Base-by-base conservation (phyloP, 2,888 invertebrate species). In the Caenorhabditis japonica region DNA sequence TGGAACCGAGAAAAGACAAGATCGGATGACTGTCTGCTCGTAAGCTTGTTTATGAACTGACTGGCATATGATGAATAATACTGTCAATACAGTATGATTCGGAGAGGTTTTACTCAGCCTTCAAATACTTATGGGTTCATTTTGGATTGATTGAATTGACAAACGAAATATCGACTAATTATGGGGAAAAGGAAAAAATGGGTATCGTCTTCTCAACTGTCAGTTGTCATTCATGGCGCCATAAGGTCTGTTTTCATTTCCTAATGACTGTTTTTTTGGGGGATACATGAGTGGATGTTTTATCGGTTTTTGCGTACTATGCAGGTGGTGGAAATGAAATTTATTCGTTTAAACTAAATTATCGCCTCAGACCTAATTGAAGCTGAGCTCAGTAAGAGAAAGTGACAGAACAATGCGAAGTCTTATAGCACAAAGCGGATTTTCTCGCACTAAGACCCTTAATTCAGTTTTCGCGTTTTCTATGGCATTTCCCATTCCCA, bases 201-300 rank as follows among this genome's bases (percentile, higher is more conserved):
- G 13, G 23, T 17, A 27, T 21, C 27, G n/a, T n/a, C n/a, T n/a
- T n/a, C 43, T 43, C 49, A 49, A 55, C 56, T 66, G 66, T 58
- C 66, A 66, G 56, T 56, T 66, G 66, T 66, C 66, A 66, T 56
- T 66, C 66, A 64, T 72, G 72, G 72, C 72, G 72, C 72, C 72
- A 72, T 72, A 72, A 58, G 72, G 72, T 72, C 72, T 72, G 58
- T 62, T 56, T 52, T 51, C 61, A 38, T 47, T 55, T 38, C 47
- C 47, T 46, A 70, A 56, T 41, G 56, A 66, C 56, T 46, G 58
- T 66, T 52, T 62, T 61, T 64, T 58, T 56, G 39, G n/a, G n/a
- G n/a, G n/a, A n/a, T n/a, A n/a, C 38, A 39, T 53, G 23, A 27
- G 23, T 38, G 53, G 25, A 44, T 25, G 17, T 19, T 44, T 23